Evolutionary conservation across 2,797 vertebrate genomes (phyloP).

Genomic region (Bryconaethiops microstoma): DNA sequence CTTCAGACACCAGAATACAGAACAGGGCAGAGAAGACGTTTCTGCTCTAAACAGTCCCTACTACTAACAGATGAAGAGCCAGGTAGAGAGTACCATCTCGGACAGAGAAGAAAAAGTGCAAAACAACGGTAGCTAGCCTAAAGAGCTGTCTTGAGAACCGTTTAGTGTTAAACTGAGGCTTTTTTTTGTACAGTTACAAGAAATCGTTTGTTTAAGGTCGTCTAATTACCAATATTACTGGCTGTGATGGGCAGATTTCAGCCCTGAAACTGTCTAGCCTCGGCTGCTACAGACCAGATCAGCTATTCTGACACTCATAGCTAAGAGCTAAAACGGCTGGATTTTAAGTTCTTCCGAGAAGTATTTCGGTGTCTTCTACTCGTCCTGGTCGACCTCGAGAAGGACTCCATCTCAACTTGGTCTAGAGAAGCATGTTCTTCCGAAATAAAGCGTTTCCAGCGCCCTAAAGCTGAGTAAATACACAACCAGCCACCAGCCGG

Average conservation of each 20-base stretch:
- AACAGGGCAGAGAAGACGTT: too few species aligned
- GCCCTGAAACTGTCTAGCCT: neutral
- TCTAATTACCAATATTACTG: neutral
- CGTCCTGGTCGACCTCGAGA: neutral
- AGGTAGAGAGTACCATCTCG: too few species aligned
- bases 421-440: neutral
- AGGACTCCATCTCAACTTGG: constrained; percentile 13
- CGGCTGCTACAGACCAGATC: neutral
- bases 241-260: neutral
- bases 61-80: too few species aligned
- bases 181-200: too few species aligned
- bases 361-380: neutral
- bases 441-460: neutral
- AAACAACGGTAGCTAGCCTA: too few species aligned
- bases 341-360: neutral
- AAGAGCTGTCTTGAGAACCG: too few species aligned
- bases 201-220: too few species aligned
- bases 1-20: too few species aligned
- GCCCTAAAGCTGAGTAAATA: too few species aligned
- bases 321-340: constrained; percentile 1
- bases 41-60: neutral
- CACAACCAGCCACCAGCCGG: neutral
- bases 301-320: constrained; percentile 17
- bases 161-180: too few species aligned
- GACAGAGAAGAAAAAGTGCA: too few species aligned